A percentile compares a stretch with the other conserved stretches of the same genome.
Evolutionary conservation across 1,140 invertebrate species (phyloP).

Genomic region (Cherax quadricarinatus): DNA sequence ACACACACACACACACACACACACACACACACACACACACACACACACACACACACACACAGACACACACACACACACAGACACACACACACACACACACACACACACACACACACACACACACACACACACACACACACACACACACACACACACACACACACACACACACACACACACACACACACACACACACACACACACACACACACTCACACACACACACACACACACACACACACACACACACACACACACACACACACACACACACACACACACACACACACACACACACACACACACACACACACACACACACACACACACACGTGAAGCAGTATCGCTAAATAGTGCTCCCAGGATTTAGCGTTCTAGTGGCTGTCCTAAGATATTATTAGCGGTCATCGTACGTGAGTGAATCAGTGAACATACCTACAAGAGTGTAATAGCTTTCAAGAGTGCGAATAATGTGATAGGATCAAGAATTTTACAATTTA

Average conservation of each 20-base stretch:
- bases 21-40: background rate
- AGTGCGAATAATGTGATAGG: no score
- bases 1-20: background rate
- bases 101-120: no score
- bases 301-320: no score
- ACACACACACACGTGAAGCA: no score
- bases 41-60: background rate
- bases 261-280: background rate
- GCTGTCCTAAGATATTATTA: no score
- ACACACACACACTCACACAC: background rate
- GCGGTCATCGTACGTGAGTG: no score
- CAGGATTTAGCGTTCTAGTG: no score
- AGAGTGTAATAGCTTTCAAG: no score
- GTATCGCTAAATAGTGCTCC: no score
- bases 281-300: no score
- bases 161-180: background rate
- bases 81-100: background rate
- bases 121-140: background rate
- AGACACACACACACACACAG: background rate
- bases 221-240: background rate
- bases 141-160: background rate
- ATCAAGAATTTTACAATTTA: no score
- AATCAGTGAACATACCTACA: no score
- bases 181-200: background rate
- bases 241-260: background rate